These are phyloP conservation scores for Ectemnius cavifrons DNA, from an alignment of 2,888 invertebrate species.

Conservation along the genomic window DNA sequence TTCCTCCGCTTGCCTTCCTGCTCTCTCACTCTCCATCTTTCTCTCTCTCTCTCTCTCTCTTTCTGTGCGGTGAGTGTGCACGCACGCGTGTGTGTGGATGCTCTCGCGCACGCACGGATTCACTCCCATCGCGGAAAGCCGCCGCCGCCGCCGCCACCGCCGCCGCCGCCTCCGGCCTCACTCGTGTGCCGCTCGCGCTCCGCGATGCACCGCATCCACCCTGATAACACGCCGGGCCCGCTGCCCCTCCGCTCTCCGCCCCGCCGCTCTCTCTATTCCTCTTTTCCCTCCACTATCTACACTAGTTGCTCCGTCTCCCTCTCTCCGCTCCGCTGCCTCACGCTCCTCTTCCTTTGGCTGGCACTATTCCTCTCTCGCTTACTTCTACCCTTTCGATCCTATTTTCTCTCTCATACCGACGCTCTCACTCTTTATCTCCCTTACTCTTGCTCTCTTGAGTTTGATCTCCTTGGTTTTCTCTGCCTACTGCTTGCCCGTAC, in stretches of 20 bases:
- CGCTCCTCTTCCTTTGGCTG: conserved; percentile 33
- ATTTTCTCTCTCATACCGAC: background rate
- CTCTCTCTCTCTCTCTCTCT: background rate
- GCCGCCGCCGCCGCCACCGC: background rate
- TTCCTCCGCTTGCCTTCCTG: conserved; percentile 30
- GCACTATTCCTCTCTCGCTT: too few species aligned
- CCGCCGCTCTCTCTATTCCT: conserved; percentile 20
- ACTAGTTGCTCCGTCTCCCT: conserved; percentile 14
- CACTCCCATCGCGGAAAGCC: background rate
- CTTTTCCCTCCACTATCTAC: conserved; percentile 22
- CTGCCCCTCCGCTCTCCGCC: conserved; percentile 6
- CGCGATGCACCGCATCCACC: conserved; percentile 27
- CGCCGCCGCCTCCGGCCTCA: conserved; percentile 1
- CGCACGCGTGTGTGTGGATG: background rate
- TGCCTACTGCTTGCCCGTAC: conserved; percentile 25
- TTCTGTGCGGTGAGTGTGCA: background rate
- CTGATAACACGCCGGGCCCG: conserved; percentile 30
- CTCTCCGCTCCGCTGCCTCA: conserved; percentile 26
- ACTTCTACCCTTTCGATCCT: background rate
- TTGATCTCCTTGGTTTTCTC: conserved; percentile 39
- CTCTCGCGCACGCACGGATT: conserved; percentile 7
- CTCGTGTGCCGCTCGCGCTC: conserved; percentile 12
- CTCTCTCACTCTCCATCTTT: background rate
- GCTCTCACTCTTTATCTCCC: conserved; percentile 8
- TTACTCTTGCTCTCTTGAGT: conserved; percentile 30